These are phyloP conservation scores for Euborellia annulipes DNA, from an alignment of 1,140 invertebrate species.

Conservation along the genomic window DNA sequence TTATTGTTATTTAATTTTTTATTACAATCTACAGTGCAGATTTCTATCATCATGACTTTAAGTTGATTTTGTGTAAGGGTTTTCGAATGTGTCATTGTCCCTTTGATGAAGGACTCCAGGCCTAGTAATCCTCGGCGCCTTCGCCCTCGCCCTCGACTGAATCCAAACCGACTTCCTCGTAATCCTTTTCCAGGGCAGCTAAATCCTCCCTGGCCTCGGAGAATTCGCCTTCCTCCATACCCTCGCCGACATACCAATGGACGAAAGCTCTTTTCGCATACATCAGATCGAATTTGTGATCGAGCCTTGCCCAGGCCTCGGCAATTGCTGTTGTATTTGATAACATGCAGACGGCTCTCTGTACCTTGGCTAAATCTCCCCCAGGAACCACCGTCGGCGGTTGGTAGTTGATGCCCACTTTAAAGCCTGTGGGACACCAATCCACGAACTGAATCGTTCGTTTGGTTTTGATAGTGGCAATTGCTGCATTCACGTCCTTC, in stretches of 20 bases:
- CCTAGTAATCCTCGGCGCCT: constrained; percentile 5
- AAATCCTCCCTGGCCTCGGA: constrained; percentile 41
- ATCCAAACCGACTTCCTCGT: constrained; percentile 34
- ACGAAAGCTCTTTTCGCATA: constrained; percentile 36
- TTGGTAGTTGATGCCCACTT: constrained; percentile 66
- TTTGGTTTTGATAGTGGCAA: constrained; percentile 73
- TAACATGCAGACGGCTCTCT: constrained; percentile 56
- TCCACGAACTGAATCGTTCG: constrained; percentile 72
- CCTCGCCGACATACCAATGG: constrained; percentile 38
- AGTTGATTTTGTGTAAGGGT: no score
- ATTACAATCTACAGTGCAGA: no score
- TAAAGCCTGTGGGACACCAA: constrained; percentile 82
- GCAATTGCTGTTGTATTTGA: constrained; percentile 70
- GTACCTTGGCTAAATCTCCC: constrained; percentile 44
- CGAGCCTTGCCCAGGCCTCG: constrained; percentile 58
- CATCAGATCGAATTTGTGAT: constrained; percentile 63
- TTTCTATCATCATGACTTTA: no score
- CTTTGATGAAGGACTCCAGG: background rate
- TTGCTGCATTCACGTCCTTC: constrained; percentile 70
- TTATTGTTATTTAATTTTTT: no score
- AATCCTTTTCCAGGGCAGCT: constrained; percentile 38
- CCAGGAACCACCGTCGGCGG: constrained; percentile 63
- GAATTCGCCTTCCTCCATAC: constrained; percentile 42
- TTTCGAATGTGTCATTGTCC: no score
- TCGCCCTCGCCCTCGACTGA: constrained; percentile 18